Evolutionary conservation across 2,888 invertebrate species (phyloP).

Genomic region (Heteropelma amictum): DNA sequence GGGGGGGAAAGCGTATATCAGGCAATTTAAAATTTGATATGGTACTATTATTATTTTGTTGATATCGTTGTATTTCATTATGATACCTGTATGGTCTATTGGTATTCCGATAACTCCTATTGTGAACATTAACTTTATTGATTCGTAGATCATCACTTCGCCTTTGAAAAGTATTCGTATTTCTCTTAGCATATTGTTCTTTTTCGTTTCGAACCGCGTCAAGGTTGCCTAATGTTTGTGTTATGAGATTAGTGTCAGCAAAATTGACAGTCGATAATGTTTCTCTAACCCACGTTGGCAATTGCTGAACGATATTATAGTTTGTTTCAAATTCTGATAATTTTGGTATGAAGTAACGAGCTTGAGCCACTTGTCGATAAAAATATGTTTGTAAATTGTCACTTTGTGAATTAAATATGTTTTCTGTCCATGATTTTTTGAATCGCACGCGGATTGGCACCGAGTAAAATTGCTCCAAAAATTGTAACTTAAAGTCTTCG

Average conservation of each 20-base stretch:
- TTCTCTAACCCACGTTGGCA: not conserved
- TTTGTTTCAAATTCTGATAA: not conserved
- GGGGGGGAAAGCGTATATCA: not conserved
- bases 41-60: not conserved
- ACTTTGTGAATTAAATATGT: not conserved
- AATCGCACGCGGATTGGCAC: conserved; percentile 31
- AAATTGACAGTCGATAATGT: conserved; percentile 23
- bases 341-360: not conserved
- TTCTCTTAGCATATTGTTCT: not conserved
- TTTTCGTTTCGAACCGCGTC: not conserved
- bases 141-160: not conserved
- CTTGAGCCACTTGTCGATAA: not conserved
- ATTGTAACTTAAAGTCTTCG: conserved; percentile 30
- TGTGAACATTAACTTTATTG: not conserved
- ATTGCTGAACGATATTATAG: not conserved
- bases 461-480: conserved; percentile 42
- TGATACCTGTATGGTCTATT: not conserved
- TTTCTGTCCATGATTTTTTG: conserved; percentile 25
- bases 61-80: not conserved
- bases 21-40: not conserved
- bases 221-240: not conserved
- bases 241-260: not conserved
- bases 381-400: not conserved
- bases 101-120: not conserved
- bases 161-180: not conserved